A percentile compares a stretch with the other conserved stretches of the same genome.
phyloP scores from a whole-genome alignment of 2,797 vertebrate species.

The Lepilemur septentrionalis region DNA sequence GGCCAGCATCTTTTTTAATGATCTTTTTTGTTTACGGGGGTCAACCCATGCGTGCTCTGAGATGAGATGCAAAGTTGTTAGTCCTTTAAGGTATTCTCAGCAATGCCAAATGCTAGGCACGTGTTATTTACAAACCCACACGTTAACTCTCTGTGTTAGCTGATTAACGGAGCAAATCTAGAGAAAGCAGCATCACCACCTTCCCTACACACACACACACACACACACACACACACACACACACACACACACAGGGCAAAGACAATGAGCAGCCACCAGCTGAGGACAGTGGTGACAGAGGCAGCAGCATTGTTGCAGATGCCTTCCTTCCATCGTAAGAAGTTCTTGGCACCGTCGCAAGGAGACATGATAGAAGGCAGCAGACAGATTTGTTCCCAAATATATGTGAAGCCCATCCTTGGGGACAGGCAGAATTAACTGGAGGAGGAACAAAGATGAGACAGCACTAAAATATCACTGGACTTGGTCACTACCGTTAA shows the following conservation, averaged over 20 bases:
- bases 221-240: neutral
- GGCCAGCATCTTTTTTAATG: neutral
- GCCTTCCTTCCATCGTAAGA: conserved; percentile 18
- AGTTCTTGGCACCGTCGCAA: conserved; percentile 45
- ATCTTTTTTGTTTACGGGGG: neutral
- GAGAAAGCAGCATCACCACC: neutral
- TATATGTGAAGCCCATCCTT: conserved; percentile 16
- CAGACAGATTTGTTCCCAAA: conserved; percentile 64
- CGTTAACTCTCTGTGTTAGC: neutral
- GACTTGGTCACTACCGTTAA: neutral
- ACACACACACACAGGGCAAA: neutral
- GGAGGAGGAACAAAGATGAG: conserved; percentile 10
- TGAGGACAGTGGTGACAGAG: neutral
- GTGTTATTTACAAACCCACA: neutral
- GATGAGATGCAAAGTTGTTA: neutral
- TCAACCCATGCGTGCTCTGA: neutral
- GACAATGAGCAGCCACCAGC: neutral
- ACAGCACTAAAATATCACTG: neutral
- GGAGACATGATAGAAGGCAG: conserved; percentile 59
- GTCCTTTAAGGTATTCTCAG: neutral
- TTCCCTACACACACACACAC: neutral
- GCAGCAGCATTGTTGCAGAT: conserved; percentile 21
- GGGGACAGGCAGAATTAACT: conserved; percentile 13
- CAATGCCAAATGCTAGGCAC: neutral
- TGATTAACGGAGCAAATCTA: neutral